Base-by-base conservation (phyloP, 2,888 invertebrate genomes). In the Trachelus troglodyta region DNA sequence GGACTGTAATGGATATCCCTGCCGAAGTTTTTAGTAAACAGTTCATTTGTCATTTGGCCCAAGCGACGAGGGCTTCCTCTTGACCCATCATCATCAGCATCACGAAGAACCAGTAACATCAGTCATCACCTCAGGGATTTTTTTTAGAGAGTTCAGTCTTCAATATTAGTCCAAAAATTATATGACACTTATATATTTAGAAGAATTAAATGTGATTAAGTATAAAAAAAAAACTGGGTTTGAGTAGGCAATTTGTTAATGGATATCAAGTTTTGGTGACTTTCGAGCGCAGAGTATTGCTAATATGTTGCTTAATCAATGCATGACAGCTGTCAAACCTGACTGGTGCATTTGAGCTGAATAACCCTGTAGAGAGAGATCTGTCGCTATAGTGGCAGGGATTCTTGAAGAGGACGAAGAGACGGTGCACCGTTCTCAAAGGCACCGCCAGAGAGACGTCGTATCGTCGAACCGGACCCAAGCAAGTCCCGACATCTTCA, bases 31-130 rank as follows among this genome's bases (percentile, higher is more conserved):
- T 84, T 78, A 79, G 85, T 87, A 90, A 90, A 90, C 88, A 89
- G 84, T 88, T 87, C 86, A 88, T 89, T 89, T 86, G 86, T 89
- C 89, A 89, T 88, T 86, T 85, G 69, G 30, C 73, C 68, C 35
- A 37, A 73, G 69, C 75, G 74, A 75, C 75, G 71, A 71, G 71
- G 12, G 31, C 31, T 30, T 30, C 31, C 33, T 34, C 15, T 56
- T 56, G 56, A 56, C 56, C 56, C 56, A 56, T 9, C 56, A 56
- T 56, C 56, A 56, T 56, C 40, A 40, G 6, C 40, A 40, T 40
- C 23, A 56, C 56, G 23, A 56, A 11, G 23, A 9, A 56, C 9
- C 56, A 56, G 56, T 56, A 23, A 23, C 56, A 2, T 9, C 56
- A 30, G 6, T 71, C 71, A 15, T 23, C 15, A 30, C 31, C 3